Evolutionary conservation across 2,888 invertebrate genomes (phyloP), one percentile per base, ranked within the genome.

Genomic region (Cylindroiulus punctatus): DNA sequence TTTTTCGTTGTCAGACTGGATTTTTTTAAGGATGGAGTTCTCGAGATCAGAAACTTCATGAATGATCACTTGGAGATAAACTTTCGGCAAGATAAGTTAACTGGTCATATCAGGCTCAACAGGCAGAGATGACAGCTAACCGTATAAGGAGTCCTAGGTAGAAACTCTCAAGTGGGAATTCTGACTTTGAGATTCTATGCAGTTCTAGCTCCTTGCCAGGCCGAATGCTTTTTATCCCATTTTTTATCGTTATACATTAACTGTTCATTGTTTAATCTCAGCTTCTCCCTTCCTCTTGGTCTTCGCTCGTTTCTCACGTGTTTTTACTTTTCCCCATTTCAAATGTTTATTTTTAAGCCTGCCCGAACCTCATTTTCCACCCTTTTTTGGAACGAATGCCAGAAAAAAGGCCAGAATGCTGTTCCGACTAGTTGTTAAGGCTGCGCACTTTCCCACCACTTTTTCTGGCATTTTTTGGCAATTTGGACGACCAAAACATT

Each of bases 201-300:
- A 26, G 65, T 65, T 65, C 65, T 26, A 65, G 26, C 65, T 65
- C 22, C 65, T 65, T 26, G n/a, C 57, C 8, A 22, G 10, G 7
- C 65, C 26, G 26, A 65, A 65, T 76, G 14, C 30, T 76, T 76
- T 76, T 76, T 76, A 17, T 30, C 30, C 30, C 30, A 4, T 30
- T 76, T 76, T 76, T 76, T 76, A 76, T 76, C 76, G 30, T 76
- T 76, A 76, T 30, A 76, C 76, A 76, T 76, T 76, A 76, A 76
- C 76, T 76, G 76, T 76, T 76, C 76, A 76, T 76, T 76, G 76
- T 76, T 76, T 76, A 76, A 76, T 76, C 76, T 76, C 30, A 76
- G 30, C 26, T 76, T 76, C 76, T 76, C 76, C 30, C 76, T 76
- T 76, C 76, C 65, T 65, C 65, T 65, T 65, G 26, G 65, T 65